Percentiles rank a stretch among this genome's conserved stretches.
Conservation (phyloP, 1,140 invertebrate genomes). For the Propsilocerus akamusi region DNA sequence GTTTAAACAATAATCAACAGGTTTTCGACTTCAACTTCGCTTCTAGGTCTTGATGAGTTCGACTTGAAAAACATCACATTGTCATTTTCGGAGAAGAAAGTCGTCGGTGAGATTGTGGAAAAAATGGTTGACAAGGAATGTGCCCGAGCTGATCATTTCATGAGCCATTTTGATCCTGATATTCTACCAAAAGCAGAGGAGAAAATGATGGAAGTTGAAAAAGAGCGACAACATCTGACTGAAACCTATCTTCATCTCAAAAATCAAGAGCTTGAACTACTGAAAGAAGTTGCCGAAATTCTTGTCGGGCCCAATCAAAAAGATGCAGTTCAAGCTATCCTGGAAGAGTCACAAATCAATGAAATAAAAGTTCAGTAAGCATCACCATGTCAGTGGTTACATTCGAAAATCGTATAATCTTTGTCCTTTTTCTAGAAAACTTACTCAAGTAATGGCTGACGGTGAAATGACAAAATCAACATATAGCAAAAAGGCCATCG, state of each 20-base stretch:
- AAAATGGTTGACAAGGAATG: background rate
- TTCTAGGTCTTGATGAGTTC: background rate
- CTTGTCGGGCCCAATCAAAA: background rate
- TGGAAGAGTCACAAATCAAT: background rate
- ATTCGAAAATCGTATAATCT: too few species aligned
- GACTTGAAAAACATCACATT: background rate
- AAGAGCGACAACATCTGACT: background rate
- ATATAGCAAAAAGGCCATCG: background rate
- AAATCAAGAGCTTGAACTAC: background rate
- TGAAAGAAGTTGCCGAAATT: background rate
- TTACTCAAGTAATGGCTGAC: background rate
- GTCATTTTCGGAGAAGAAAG: background rate
- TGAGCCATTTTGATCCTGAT: background rate
- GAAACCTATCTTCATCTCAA: background rate
- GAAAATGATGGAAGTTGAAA: background rate
- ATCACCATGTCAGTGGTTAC: too few species aligned
- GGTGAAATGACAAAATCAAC: background rate
- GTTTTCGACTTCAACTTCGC: background rate
- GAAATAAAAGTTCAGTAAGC: too few species aligned
- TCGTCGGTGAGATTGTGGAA: background rate
- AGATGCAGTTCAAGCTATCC: background rate
- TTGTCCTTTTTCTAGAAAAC: background rate
- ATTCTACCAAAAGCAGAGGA: background rate
- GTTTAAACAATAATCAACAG: background rate
- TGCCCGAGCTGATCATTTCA: background rate